phyloP scores from a whole-genome alignment of 2,113 vertebrate genomes.

The Bos indicus region DNA sequence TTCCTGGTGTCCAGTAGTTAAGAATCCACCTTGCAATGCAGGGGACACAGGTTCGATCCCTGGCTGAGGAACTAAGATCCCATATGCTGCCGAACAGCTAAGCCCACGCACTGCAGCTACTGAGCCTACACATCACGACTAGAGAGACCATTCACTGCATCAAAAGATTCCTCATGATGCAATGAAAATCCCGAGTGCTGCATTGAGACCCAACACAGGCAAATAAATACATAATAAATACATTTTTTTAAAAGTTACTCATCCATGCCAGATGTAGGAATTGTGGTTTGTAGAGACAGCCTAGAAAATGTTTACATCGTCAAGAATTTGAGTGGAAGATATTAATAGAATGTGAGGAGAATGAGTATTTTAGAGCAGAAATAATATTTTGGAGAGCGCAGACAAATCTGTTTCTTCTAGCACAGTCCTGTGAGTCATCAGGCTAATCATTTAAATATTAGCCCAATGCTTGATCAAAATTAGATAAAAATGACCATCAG shows the following conservation, averaged over 20 bases:
- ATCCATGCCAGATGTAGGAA: neutral
- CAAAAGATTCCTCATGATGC: neutral
- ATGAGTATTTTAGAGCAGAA: neutral
- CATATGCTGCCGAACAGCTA: neutral
- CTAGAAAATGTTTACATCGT: neutral
- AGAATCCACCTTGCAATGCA: neutral
- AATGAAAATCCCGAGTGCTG: neutral
- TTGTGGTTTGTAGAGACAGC: neutral
- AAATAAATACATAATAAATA: neutral
- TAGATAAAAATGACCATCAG: neutral
- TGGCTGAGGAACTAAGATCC: neutral
- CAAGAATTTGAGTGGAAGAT: neutral
- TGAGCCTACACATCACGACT: neutral
- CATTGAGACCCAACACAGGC: neutral
- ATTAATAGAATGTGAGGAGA: neutral
- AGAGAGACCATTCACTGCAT: neutral
- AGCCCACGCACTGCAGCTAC: neutral
- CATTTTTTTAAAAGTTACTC: neutral
- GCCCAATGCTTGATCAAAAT: neutral
- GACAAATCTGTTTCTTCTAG: neutral
- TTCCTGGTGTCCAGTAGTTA: neutral
- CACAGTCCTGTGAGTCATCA: neutral
- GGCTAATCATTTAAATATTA: neutral
- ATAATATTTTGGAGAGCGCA: neutral
- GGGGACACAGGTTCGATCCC: neutral